Evolutionary conservation across 1,140 invertebrate species (phyloP).

Genomic region (Lordiphosa collinella): DNA sequence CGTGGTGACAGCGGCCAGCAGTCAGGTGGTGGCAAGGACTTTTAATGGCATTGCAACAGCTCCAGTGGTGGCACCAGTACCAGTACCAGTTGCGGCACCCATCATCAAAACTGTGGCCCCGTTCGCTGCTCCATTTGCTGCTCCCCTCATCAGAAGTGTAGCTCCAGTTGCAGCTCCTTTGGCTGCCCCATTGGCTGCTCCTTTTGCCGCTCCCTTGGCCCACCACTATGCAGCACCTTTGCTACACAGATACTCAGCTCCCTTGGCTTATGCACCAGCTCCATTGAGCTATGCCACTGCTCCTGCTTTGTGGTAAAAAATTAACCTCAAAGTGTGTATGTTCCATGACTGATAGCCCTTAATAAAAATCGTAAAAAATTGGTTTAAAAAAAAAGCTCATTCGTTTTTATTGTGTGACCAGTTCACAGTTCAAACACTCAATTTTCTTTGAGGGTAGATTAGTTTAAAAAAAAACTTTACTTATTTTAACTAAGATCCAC

Average conservation of each 20-base stretch:
- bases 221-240: slow-evolving; percentile 40
- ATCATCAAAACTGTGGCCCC: slow-evolving; percentile 3
- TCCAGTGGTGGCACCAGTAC: slow-evolving; percentile 45
- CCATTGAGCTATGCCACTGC: slow-evolving; percentile 49
- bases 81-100: slow-evolving; percentile 20
- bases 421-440: background rate
- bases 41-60: slow-evolving; percentile 79
- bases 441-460: too few relatives aligned
- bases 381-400: slow-evolving; percentile 25
- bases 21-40: slow-evolving; percentile 80
- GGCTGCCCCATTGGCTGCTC: slow-evolving; percentile 16
- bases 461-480: too few relatives aligned
- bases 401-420: slow-evolving; percentile 22
- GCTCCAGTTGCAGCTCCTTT: slow-evolving; percentile 13
- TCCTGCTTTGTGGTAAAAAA: slow-evolving; percentile 57
- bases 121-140: slow-evolving; percentile 15
- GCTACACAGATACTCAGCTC: slow-evolving; percentile 42
- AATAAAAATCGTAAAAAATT: slow-evolving; percentile 62
- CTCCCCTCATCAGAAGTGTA: slow-evolving; percentile 17
- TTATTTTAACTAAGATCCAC: too few relatives aligned
- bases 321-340: slow-evolving; percentile 38
- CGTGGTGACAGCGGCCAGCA: slow-evolving; percentile 80
- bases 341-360: slow-evolving; percentile 69
- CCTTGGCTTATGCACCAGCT: slow-evolving; percentile 51
- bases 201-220: slow-evolving; percentile 26